Evolutionary conservation across 1,140 invertebrate species (phyloP).

Genomic region (Chelonus insularis): DNA sequence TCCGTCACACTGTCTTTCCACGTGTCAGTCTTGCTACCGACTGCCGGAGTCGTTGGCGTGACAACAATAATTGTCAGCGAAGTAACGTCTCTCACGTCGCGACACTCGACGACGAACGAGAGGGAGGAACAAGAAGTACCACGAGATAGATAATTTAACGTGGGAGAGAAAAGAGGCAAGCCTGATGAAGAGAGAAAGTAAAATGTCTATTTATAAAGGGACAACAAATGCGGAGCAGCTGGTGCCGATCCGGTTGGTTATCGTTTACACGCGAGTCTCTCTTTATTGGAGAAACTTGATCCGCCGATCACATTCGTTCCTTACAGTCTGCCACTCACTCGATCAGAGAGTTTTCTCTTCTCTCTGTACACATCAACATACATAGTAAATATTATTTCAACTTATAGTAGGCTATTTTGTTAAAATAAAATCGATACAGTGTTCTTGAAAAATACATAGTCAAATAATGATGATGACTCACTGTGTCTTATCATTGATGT

Average conservation of each 20-base stretch:
- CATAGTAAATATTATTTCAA: not conserved
- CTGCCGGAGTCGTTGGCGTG: constrained; percentile 44
- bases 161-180: constrained; percentile 21
- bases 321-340: not conserved
- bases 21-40: constrained; percentile 49
- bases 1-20: constrained; percentile 51
- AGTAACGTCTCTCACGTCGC: constrained; percentile 48
- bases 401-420: no score
- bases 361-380: not conserved
- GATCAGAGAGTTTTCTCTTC: constrained; percentile 21
- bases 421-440: constrained; percentile 18
- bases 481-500: not conserved
- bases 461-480: no score
- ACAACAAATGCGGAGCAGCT: constrained; percentile 56
- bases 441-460: not conserved
- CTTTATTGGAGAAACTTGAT: constrained; percentile 18
- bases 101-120: constrained; percentile 14
- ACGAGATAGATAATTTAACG: constrained; percentile 27
- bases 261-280: constrained; percentile 41
- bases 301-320: constrained; percentile 18
- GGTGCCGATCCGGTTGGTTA: constrained; percentile 53
- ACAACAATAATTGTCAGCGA: constrained; percentile 59
- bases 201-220: constrained; percentile 51
- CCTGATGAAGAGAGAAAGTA: constrained; percentile 23
- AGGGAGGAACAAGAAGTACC: constrained; percentile 9